These are phyloP conservation scores for Carabus problematicus DNA, from an alignment of 2,888 invertebrate species.

Conservation along the genomic window DNA sequence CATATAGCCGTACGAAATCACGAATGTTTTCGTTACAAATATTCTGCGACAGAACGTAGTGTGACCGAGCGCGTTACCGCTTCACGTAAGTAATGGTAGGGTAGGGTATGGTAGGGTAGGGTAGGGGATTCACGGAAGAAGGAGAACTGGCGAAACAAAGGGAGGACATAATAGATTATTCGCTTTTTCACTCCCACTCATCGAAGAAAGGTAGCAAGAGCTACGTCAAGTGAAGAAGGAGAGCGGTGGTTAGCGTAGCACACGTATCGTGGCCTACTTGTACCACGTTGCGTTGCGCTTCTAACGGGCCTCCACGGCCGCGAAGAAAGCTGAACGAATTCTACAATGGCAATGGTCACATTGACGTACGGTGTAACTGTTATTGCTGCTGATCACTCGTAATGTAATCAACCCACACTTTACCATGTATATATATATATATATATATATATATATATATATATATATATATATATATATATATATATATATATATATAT, in stretches of 20 bases:
- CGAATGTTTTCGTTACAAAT: slow-evolving; percentile 1
- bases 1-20: not conserved
- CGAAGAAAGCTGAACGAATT: no score
- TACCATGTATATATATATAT: no score
- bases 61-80: not conserved
- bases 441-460: no score
- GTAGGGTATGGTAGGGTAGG: not conserved
- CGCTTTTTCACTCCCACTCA: not conserved
- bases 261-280: slow-evolving; percentile 2
- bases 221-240: not conserved
- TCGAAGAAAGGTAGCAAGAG: not conserved
- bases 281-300: not conserved
- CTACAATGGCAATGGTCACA: no score
- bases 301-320: no score
- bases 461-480: no score
- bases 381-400: no score
- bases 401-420: no score
- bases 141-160: not conserved
- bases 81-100: not conserved
- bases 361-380: no score
- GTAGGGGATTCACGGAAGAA: not conserved
- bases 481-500: no score
- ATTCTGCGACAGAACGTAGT: not conserved
- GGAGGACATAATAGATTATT: not conserved
- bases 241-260: not conserved